A percentile compares a stretch with the other conserved stretches of the same genome.
Evolutionary conservation across 2,797 vertebrate species (phyloP).

Genomic region (Schizothorax lantsangensis): DNA sequence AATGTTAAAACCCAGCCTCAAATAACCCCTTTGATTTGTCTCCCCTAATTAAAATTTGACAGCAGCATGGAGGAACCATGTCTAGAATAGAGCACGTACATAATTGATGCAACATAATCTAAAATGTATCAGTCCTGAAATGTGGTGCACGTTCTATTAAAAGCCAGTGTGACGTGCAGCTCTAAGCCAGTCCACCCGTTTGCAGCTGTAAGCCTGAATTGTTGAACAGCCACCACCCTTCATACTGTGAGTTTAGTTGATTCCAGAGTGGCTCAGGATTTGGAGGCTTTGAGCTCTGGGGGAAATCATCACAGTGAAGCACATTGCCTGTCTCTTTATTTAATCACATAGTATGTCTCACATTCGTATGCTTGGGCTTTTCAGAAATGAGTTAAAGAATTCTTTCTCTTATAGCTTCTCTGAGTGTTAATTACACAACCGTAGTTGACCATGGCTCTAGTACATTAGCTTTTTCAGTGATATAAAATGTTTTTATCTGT

Average conservation of each 20-base stretch:
- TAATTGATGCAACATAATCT: conserved; percentile 58
- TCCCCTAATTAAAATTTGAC: conserved; percentile 28
- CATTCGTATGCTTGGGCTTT: neutral
- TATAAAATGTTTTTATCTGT: neutral
- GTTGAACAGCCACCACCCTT: conserved; percentile 43
- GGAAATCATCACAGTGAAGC: conserved; percentile 38
- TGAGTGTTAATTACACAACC: conserved; percentile 1
- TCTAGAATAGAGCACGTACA: conserved; percentile 53
- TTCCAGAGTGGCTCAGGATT: conserved; percentile 44
- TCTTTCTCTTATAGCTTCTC: neutral
- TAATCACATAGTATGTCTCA: conserved; percentile 1
- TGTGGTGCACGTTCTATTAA: conserved; percentile 44
- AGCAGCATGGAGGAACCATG: conserved; percentile 16
- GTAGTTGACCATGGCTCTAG: neutral
- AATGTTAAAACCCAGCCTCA: neutral
- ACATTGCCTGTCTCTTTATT: conserved; percentile 40
- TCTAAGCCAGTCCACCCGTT: conserved; percentile 29
- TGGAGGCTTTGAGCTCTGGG: conserved; percentile 46
- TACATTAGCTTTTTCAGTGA: neutral
- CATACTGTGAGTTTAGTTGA: conserved; percentile 41
- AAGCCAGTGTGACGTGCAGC: conserved; percentile 37
- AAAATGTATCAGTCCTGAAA: conserved; percentile 54
- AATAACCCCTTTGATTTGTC: conserved; percentile 29
- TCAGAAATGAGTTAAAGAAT: conserved; percentile 7
- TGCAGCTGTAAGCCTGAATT: conserved; percentile 43